A percentile compares a stretch with the other conserved stretches of the same genome.
phyloP scores from a whole-genome alignment of 2,113 vertebrate genomes.

The Odocoileus hemionus region DNA sequence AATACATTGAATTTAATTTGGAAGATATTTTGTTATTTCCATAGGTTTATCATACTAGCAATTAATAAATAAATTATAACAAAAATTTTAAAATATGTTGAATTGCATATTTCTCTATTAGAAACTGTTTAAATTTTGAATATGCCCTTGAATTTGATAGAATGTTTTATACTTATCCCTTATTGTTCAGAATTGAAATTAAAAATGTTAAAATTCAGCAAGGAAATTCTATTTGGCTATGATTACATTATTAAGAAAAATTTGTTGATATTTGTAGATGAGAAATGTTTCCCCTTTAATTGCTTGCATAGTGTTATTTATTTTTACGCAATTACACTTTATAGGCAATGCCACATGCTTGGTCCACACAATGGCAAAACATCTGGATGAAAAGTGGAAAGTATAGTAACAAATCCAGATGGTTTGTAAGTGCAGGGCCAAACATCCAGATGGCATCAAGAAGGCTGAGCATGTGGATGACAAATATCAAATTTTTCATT shows the following conservation, averaged over 20 bases:
- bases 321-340: conserved; percentile 54
- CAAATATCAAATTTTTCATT: conserved; percentile 41
- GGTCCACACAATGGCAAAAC: conserved; percentile 57
- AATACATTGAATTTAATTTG: background rate
- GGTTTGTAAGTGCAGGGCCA: conserved; percentile 48
- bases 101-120: background rate
- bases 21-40: background rate
- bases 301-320: conserved; percentile 57
- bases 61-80: background rate
- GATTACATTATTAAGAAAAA: background rate
- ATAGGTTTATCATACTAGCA: background rate
- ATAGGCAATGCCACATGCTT: conserved; percentile 47
- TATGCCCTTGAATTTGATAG: background rate
- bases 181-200: background rate
- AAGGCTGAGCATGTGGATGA: conserved; percentile 48
- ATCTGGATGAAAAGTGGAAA: conserved; percentile 64
- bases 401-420: conserved; percentile 56
- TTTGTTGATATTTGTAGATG: background rate
- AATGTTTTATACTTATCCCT: background rate
- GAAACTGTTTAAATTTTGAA: background rate
- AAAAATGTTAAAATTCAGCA: background rate
- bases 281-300: background rate
- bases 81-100: background rate
- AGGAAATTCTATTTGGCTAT: background rate
- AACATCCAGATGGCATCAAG: conserved; percentile 61